phyloP scores from a whole-genome alignment of 2,797 vertebrate species.

The Melanotaenia nigrans region DNA sequence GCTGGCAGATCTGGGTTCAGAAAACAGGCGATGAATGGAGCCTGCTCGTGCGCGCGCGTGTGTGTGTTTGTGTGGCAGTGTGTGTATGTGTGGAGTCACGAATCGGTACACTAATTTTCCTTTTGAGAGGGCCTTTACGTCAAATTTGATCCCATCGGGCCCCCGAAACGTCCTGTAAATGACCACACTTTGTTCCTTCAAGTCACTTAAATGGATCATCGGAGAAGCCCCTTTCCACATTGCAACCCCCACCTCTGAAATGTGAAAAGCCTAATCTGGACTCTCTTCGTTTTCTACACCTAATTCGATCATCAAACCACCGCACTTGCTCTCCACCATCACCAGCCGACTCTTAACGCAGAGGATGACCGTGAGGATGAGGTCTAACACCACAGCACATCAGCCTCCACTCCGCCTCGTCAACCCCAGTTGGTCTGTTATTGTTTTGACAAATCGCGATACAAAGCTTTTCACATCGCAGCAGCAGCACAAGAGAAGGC shows the following conservation, averaged over 20 bases:
- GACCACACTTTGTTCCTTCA: constrained; percentile 41
- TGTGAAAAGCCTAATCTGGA: constrained; percentile 4
- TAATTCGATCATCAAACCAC: neutral
- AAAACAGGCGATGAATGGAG: constrained; percentile 63
- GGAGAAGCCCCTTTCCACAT: constrained; percentile 44
- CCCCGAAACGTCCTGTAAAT: constrained; percentile 28
- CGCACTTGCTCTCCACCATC: constrained; percentile 36
- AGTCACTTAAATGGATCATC: constrained; percentile 64
- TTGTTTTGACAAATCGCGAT: constrained; percentile 3
- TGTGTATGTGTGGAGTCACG: constrained; percentile 35
- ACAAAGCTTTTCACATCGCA: constrained; percentile 10
- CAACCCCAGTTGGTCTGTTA: constrained; percentile 1
- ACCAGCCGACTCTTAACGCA: neutral
- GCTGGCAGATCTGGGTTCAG: constrained; percentile 56
- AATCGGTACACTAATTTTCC: constrained; percentile 29
- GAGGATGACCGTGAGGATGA: constrained; percentile 34
- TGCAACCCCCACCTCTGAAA: constrained; percentile 20
- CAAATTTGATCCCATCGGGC: constrained; percentile 30
- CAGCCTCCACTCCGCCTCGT: constrained; percentile 47
- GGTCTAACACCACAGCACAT: constrained; percentile 34
- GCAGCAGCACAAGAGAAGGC: neutral
- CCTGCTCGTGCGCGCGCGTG: constrained; percentile 24
- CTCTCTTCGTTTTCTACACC: neutral
- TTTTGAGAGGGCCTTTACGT: constrained; percentile 34
- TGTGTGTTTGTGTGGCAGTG: no score